A percentile compares a stretch with the other conserved stretches of the same genome.
These are phyloP conservation scores for Drepana arcuata DNA, from an alignment of 1,140 invertebrate species.

Conservation along the genomic window DNA sequence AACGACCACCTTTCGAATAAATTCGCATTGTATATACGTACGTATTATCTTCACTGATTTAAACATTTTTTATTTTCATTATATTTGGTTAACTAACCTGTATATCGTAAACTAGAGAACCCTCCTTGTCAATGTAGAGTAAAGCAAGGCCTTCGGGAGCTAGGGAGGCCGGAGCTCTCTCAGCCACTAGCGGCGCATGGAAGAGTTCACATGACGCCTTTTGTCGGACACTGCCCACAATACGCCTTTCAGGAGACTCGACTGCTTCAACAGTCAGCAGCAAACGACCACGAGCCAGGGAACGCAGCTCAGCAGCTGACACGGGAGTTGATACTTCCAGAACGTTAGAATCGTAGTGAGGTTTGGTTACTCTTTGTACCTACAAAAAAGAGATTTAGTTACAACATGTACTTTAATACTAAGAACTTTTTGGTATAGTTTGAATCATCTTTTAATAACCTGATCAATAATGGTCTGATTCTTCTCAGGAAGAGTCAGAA, in stretches of 20 bases:
- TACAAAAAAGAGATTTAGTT: no score
- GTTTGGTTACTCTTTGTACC: slow-evolving; percentile 75
- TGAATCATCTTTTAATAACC: no score
- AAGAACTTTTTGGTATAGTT: no score
- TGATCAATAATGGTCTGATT: slow-evolving; percentile 82
- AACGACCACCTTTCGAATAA: no score
- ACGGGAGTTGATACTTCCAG: slow-evolving; percentile 83
- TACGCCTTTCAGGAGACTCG: slow-evolving; percentile 74
- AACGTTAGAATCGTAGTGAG: slow-evolving; percentile 81
- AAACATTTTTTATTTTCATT: no score
- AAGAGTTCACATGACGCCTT: slow-evolving; percentile 86
- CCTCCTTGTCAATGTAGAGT: slow-evolving; percentile 83
- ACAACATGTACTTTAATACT: no score
- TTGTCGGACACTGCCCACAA: slow-evolving; percentile 79
- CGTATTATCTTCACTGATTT: no score
- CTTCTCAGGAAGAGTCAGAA: slow-evolving; percentile 79
- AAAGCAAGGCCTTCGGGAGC: slow-evolving; percentile 79
- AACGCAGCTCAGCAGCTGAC: slow-evolving; percentile 78
- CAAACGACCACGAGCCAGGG: slow-evolving; percentile 80
- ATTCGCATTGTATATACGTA: no score
- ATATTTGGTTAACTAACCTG: no score
- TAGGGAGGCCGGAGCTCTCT: slow-evolving; percentile 58
- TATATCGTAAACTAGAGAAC: slow-evolving; percentile 82
- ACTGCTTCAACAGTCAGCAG: slow-evolving; percentile 78
- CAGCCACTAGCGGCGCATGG: slow-evolving; percentile 76